Evolutionary conservation across 2,797 vertebrate species (phyloP), one percentile per base, ranked within the genome.

Genomic region (Phalloptychus januarius): DNA sequence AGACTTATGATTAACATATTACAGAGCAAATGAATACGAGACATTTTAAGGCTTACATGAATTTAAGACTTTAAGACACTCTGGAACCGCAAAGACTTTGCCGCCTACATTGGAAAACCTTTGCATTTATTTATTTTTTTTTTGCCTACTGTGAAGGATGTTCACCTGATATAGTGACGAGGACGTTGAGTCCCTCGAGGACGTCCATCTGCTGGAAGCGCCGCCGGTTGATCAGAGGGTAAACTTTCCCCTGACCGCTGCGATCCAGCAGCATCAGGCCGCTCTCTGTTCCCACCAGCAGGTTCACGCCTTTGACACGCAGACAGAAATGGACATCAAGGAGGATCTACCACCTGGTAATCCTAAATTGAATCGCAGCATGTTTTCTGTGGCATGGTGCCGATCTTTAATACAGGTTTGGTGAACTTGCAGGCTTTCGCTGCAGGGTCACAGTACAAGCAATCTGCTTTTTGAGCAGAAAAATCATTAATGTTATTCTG

Each of bases 181-280:
- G 95, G 63, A 99, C 98, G 28, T 99, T 99, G 83, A 99, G 95
- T 74, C 98, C 98, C 94, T 99, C 98, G 70, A 99, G 96, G 52
- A 99, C 98, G 73, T 99, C 98, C 98, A 99, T 99, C 93, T 99
- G 98, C 79, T 98, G 98, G 93, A 99, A 99, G 50, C 98, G 95
- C 45, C 98, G 95, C 71, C 98, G 92, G 91, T 95, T 98, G 91
- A 99, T 99, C 78, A 99, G 96, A 1, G 98, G 98, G 90, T 99
- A 99, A 48, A 99, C 98, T 78, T 99, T 99, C 48, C 98, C 98
- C 88, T 99, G 98, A 82, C 98, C 98, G 77, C 98, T 99, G 86
- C 98, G 96, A 89, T 99, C 98, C 93, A 99, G 91, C 92, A 99
- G 95, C 98, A 99, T 99, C 91, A 99, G 94, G 52, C 98, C 98